These are phyloP conservation scores for Caenorhabditis sp. DNA, from an alignment of 2,888 invertebrate genomes.

Conservation along the genomic window DNA sequence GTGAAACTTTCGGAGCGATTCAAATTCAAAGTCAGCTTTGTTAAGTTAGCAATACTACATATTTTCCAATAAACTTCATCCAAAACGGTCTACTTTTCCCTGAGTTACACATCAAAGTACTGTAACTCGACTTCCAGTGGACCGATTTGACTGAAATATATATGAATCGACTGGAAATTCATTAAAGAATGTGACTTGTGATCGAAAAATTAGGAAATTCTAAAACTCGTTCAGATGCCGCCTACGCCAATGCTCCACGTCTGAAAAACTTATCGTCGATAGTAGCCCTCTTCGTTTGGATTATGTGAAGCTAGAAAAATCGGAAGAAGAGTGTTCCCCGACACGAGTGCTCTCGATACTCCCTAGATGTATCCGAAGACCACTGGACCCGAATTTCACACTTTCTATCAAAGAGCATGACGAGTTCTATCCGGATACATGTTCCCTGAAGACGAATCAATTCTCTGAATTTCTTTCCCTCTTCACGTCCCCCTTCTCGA, in stretches of 20 bases:
- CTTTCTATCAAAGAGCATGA: constrained; percentile 3
- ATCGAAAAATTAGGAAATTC: no score
- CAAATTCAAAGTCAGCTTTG: no score
- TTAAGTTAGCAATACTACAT: no score
- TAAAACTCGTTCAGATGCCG: constrained; percentile 2
- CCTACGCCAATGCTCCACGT: not conserved
- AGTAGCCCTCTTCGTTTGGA: not conserved
- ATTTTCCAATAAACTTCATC: no score
- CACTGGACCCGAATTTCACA: not conserved
- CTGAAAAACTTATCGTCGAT: constrained; percentile 2
- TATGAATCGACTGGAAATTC: no score
- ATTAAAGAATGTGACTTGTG: no score
- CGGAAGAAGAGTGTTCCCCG: not conserved
- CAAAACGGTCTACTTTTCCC: no score
- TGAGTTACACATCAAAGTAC: no score
- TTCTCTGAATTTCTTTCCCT: not conserved
- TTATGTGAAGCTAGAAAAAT: constrained; percentile 1
- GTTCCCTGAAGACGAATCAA: not conserved
- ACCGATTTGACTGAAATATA: no score
- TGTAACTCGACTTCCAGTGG: no score
- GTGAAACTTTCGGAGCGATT: no score
- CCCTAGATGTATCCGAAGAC: not conserved
- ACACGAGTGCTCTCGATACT: not conserved
- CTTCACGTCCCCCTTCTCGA: not conserved
- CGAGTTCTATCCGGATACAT: constrained; percentile 1